Base-by-base conservation (phyloP, 1,140 invertebrate genomes). In the Drosophila pruinosa region DNA sequence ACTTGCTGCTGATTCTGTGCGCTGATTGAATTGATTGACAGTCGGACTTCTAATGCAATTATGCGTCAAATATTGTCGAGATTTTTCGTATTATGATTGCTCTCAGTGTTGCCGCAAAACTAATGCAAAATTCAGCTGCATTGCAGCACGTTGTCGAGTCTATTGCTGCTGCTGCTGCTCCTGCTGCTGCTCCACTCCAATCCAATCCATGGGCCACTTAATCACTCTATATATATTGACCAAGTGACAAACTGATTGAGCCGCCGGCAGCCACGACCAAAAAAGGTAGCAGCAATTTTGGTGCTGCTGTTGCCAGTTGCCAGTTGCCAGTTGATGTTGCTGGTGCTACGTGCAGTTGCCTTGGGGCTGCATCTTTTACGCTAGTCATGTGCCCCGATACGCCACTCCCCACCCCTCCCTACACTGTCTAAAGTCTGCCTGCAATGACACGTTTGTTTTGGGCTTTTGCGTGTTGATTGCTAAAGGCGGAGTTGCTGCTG, bases 171-270 rank as follows among this genome's bases (percentile, higher is more conserved):
- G 59, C 52, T 34, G 70, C 78, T 78, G 34, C 14, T 39, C 38
- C 38, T 48, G 64, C 64, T 36, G 38, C 39, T 59, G 50, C 36
- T n/a, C n/a, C 72, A 56, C 56, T 62, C 56, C 48, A 75, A 80
- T 75, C 62, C 79, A 86, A 86, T 86, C 61, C 73, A 10, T 58
- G 52, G 43, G 19, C 74, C 82, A 86, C 78, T 88, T 86, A 86
- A 86, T 86, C 81, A 86, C 81, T 86, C 82, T 86, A 86, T 86
- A 86, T 86, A 86, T 86, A 86, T 88, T 78, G 81, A 77, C 61
- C 77, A 62, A 78, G 77, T 86, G 81, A 86, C 81, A 81, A 71
- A 86, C 81, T 86, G 81, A 86, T 86, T 86, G 81, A 86, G 81
- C 81, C 70, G 81, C 81, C 77, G 81, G 78, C 82, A 75, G 73